Evolutionary conservation across 2,888 invertebrate genomes (phyloP).

Genomic region (Lycocerus yunnanus): DNA sequence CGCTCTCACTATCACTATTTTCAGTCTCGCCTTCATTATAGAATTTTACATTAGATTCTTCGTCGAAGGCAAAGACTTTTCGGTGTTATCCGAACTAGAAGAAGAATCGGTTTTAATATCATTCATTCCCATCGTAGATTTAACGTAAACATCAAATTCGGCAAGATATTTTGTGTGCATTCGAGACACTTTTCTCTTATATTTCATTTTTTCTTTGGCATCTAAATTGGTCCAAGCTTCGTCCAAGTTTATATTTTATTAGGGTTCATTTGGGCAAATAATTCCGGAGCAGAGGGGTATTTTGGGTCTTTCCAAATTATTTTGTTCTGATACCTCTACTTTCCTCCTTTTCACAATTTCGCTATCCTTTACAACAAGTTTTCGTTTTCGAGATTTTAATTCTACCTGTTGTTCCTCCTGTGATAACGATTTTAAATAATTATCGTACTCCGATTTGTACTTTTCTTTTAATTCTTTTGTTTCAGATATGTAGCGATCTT

Average conservation of each 20-base stretch:
- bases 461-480: neutral
- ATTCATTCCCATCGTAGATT: neutral
- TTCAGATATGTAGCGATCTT: neutral
- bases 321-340: neutral
- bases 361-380: rapidly evolving
- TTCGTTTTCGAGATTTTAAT: neutral
- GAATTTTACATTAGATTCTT: rapidly evolving
- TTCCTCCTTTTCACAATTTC: neutral
- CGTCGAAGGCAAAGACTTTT: neutral
- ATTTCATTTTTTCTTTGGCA: neutral
- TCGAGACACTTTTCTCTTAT: neutral
- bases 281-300: neutral
- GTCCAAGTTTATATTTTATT: neutral
- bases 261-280: neutral
- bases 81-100: neutral
- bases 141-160: neutral
- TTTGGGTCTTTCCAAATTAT: neutral
- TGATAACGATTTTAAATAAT: neutral
- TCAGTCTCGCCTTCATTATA: neutral
- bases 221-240: neutral
- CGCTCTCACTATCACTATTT: neutral
- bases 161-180: neutral
- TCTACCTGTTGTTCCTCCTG: neutral
- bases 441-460: neutral
- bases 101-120: neutral